Base-by-base conservation (phyloP, 2,888 invertebrate species). In the Girardia tigrina region DNA sequence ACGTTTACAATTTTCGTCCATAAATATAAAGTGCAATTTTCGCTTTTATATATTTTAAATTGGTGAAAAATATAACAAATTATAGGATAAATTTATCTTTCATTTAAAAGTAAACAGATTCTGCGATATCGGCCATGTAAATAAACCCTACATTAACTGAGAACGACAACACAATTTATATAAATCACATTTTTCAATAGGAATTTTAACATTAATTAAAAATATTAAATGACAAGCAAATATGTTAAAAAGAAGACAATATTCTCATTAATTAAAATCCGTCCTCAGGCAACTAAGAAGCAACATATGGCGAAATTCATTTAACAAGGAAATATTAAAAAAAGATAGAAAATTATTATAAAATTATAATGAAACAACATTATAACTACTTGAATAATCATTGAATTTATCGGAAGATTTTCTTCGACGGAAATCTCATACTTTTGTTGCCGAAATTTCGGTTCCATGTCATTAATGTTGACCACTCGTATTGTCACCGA, bases 171-270 rank as follows among this genome's bases (percentile, higher is more conserved):
- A 12, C 8, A 12, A 12, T 36, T 12, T 36, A 12, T 36, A 36
- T 36, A 12, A 12, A 36, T 36, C 16, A 12, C 36, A 12, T 16
- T 12, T 36, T 36, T 36, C 36, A 36, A 56, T 20, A 56, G n/a
- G n/a, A 56, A 56, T 20, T 56, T n/a, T 56, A 56, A 12, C 56
- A 56, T 56, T 56, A 56, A 56, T 56, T 56, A 56, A 56, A 56
- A 56, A 6, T n/a, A n/a, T 20, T n/a, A n/a, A 56, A 56, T 56
- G 56, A 56, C 56, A 56, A 56, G 56, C 56, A 56, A 56, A 56
- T 56, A 56, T 56, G 56, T 56, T 56, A 56, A 56, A 23, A 56
- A 12, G 56, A 56, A 56, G 56, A 56, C 56, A 56, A 56, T 56
- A 56, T 56, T 23, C 56, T 56, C 23, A 8, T 56, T 56, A 56